phyloP scores from a whole-genome alignment of 1,140 invertebrate species.

The Apis laboriosa region DNA sequence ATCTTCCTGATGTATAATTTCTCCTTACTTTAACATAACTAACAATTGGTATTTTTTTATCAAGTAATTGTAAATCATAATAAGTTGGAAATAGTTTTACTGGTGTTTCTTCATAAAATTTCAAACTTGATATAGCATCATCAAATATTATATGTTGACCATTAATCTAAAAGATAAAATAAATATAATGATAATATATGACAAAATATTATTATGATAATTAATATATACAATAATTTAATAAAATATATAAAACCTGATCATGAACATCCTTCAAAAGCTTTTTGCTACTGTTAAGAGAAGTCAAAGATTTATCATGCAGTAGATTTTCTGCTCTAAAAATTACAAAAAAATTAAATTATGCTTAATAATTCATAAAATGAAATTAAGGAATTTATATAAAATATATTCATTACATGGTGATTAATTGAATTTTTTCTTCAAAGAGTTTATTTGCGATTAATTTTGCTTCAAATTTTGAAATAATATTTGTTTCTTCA shows the following conservation, averaged over 20 bases:
- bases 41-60: slow-evolving; percentile 51
- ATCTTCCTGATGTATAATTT: neutral
- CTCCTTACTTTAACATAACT: slow-evolving; percentile 57
- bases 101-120: slow-evolving; percentile 49
- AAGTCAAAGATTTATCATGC: slow-evolving; percentile 20
- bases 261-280: slow-evolving; percentile 42
- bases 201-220: slow-evolving; percentile 3
- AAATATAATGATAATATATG: slow-evolving; percentile 3
- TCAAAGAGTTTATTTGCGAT: slow-evolving; percentile 30
- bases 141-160: slow-evolving; percentile 59
- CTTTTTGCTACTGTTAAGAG: slow-evolving; percentile 33
- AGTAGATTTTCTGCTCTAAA: slow-evolving; percentile 48
- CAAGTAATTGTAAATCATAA: slow-evolving; percentile 51
- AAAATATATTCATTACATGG: slow-evolving; percentile 49
- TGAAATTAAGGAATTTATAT: neutral
- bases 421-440: slow-evolving; percentile 34
- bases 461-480: slow-evolving; percentile 40
- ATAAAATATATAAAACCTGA: slow-evolving; percentile 39
- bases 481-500: slow-evolving; percentile 51
- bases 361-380: neutral
- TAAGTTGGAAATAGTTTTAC: slow-evolving; percentile 40
- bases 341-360: slow-evolving; percentile 29
- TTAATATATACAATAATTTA: neutral
- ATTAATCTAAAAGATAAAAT: slow-evolving; percentile 26
- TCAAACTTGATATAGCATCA: slow-evolving; percentile 47